Percentiles rank a stretch among this genome's conserved stretches.
Conservation (phyloP, 2,797 vertebrate genomes). For the Gymnocypris eckloni region DNA sequence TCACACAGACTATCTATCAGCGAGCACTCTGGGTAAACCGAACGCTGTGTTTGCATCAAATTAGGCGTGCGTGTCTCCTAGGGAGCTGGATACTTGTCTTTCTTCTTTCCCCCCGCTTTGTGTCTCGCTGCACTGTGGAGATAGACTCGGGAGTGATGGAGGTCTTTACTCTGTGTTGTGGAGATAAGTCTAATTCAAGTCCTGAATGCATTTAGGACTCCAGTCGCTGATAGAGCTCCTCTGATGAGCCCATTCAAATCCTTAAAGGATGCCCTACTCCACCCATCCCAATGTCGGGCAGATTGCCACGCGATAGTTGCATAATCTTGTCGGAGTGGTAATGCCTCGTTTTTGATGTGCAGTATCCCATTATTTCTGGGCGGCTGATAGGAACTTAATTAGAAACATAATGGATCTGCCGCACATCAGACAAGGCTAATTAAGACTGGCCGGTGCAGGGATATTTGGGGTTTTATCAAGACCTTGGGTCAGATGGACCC, state of each 20-base stretch:
- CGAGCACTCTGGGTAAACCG: conserved; percentile 36
- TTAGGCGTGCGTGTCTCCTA: conserved; percentile 41
- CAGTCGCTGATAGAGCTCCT: conserved; percentile 53
- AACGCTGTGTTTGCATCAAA: conserved; percentile 33
- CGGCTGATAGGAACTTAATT: conserved; percentile 82
- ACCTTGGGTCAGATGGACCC: conserved; percentile 60
- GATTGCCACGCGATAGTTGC: conserved; percentile 70
- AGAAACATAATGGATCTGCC: conserved; percentile 81
- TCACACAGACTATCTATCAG: conserved; percentile 45
- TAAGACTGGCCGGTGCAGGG: conserved; percentile 73
- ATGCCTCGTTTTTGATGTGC: conserved; percentile 73
- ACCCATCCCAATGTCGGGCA: conserved; percentile 65
- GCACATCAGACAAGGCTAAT: conserved; percentile 83
- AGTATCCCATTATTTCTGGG: conserved; percentile 78
- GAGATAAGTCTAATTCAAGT: conserved; percentile 59
- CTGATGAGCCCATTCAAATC: conserved; percentile 58
- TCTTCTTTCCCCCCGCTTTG: conserved; percentile 23
- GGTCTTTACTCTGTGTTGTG: conserved; percentile 55
- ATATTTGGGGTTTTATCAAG: conserved; percentile 79
- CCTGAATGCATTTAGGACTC: conserved; percentile 54
- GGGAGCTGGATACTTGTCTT: conserved; percentile 40
- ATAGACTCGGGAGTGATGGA: conserved; percentile 54
- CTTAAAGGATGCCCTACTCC: conserved; percentile 64
- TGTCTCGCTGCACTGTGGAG: conserved; percentile 47
- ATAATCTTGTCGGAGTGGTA: conserved; percentile 69